phyloP scores from a whole-genome alignment of 1,140 invertebrate species.

The Gryllus bimaculatus region DNA sequence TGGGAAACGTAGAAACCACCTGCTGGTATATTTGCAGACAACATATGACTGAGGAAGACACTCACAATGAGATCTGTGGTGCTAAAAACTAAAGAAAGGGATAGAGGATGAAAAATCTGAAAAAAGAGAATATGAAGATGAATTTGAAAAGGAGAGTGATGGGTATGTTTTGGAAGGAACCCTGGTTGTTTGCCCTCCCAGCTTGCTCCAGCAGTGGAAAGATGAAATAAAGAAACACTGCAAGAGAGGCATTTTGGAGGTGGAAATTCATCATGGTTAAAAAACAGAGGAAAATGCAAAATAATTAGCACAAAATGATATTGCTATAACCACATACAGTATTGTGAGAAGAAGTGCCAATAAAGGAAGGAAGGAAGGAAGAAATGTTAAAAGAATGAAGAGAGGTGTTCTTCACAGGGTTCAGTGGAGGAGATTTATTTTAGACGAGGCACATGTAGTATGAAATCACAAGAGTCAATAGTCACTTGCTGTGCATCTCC shows the following conservation, averaged over 20 bases:
- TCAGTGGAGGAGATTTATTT: conserved; percentile 72
- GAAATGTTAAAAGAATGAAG: background rate
- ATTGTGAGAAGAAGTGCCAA: background rate
- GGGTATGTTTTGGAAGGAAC: conserved; percentile 50
- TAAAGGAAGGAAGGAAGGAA: background rate
- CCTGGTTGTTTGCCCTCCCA: conserved; percentile 82
- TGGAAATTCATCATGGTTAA: conserved; percentile 70
- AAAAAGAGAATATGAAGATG: conserved; percentile 33
- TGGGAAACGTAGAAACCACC: conserved; percentile 71
- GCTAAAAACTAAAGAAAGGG: conserved; percentile 35
- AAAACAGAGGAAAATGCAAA: conserved; percentile 55
- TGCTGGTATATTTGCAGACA: conserved; percentile 80
- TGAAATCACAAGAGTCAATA: conserved; percentile 75
- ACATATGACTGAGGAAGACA: conserved; percentile 93
- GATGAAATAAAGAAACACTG: conserved; percentile 65
- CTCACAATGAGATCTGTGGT: conserved; percentile 82
- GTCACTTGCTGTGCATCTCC: conserved; percentile 55
- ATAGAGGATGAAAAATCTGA: conserved; percentile 27
- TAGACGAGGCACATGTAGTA: conserved; percentile 89
- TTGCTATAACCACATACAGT: background rate
- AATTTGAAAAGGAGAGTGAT: conserved; percentile 27
- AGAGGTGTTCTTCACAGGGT: conserved; percentile 48
- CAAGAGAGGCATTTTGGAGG: conserved; percentile 47
- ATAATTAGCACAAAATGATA: conserved; percentile 30
- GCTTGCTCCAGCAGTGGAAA: conserved; percentile 76